phyloP scores from a whole-genome alignment of 1,140 invertebrate species.

The Aphaenogaster ashmeadi region DNA sequence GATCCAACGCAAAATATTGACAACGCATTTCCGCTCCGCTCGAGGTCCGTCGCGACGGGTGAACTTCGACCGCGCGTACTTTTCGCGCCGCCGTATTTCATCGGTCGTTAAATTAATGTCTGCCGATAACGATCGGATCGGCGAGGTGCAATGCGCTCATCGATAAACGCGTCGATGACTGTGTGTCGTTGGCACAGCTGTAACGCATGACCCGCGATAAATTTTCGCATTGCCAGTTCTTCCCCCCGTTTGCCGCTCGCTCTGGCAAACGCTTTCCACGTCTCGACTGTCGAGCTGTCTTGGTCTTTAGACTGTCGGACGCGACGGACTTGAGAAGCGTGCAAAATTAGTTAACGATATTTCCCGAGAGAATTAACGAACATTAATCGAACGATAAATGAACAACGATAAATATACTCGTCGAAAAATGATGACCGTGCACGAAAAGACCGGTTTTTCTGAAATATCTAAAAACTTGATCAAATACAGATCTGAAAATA shows the following conservation, averaged over 20 bases:
- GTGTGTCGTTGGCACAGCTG: neutral
- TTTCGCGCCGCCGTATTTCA: neutral
- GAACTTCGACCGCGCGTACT: neutral
- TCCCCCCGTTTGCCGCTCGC: neutral
- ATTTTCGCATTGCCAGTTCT: neutral
- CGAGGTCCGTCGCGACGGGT: neutral
- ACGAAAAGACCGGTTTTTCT: too few relatives aligned
- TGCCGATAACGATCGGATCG: conserved; percentile 1
- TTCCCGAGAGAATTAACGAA: neutral
- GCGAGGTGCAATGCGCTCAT: conserved; percentile 13
- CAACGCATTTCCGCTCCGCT: neutral
- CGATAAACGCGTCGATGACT: conserved; percentile 11
- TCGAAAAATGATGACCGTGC: neutral
- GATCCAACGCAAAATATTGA: neutral
- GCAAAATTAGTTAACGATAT: neutral
- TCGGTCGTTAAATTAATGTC: neutral
- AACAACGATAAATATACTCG: neutral
- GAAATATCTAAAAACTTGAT: too few relatives aligned
- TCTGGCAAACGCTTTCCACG: neutral
- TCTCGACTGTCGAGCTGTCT: neutral
- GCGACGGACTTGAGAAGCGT: neutral
- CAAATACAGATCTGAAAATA: too few relatives aligned
- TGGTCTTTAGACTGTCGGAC: neutral
- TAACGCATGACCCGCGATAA: neutral
- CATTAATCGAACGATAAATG: neutral